A percentile compares a stretch with the other conserved stretches of the same genome.
These are phyloP conservation scores for Heterotis niloticus DNA, from an alignment of 2,113 vertebrate species.

Conservation along the genomic window DNA sequence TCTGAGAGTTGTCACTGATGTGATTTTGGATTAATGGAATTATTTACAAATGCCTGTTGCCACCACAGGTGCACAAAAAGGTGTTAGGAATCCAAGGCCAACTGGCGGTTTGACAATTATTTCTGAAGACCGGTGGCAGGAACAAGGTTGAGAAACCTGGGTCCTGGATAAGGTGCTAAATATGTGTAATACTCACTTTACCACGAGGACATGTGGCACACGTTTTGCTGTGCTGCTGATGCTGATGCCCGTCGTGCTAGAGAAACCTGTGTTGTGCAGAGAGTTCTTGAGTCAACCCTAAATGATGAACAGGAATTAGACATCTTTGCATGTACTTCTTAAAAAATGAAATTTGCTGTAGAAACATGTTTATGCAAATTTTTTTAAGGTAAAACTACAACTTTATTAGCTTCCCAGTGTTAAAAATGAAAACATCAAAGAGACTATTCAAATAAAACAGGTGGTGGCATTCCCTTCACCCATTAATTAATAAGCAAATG, in stretches of 20 bases:
- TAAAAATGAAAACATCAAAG: constrained; percentile 25
- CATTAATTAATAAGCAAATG: constrained; percentile 27
- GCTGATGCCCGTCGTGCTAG: neutral
- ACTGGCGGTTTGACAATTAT: too few relatives aligned
- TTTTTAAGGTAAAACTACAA: neutral
- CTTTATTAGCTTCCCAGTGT: constrained; percentile 8
- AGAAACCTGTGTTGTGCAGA: neutral
- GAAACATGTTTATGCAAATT: neutral
- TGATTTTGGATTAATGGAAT: too few relatives aligned
- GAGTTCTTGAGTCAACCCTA: neutral
- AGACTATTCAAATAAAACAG: constrained; percentile 18
- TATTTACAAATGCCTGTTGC: too few relatives aligned
- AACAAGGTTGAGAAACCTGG: too few relatives aligned
- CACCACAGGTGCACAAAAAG: too few relatives aligned
- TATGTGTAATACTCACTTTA: too few relatives aligned
- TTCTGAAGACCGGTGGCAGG: too few relatives aligned
- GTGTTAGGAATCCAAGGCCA: too few relatives aligned
- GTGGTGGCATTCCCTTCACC: constrained; percentile 18
- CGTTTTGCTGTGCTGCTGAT: too few relatives aligned
- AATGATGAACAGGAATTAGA: neutral
- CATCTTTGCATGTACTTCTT: neutral
- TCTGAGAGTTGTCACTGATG: too few relatives aligned
- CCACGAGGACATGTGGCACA: too few relatives aligned
- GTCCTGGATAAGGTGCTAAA: too few relatives aligned
- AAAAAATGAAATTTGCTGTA: neutral